Evolutionary conservation across 2,888 invertebrate genomes (phyloP), one percentile per base, ranked within the genome.

Genomic region (Artemia sp.): DNA sequence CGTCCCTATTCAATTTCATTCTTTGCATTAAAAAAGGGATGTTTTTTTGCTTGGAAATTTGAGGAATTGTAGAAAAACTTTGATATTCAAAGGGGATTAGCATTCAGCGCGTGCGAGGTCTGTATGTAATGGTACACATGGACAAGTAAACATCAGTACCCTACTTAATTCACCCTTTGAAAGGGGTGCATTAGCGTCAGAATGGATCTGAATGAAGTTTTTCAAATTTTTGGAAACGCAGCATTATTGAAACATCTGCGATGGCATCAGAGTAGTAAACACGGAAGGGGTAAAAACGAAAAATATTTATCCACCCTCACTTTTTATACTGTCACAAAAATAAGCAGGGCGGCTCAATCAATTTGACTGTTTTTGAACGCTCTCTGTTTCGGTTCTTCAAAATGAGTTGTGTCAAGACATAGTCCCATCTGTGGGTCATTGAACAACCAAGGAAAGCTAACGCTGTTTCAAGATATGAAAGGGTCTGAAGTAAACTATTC

Each of bases 31-130:
- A 58, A 58, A 58, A 58, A 19, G 58, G 58, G 19, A 19, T 58
- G n/a, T n/a, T 58, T 58, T 58, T 58, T 14, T n/a, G 58, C 58
- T 58, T 58, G 14, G 14, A 58, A 58, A 19, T 14, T 58, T 19
- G 24, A 24, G 19, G 58, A 58, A 8, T 58, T 58, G n/a, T n/a
- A 58, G 14, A 58, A 58, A 58, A 58, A 19, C 19, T 58, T 19
- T n/a, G 58, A 19, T 58, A 58, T 58, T 58, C 58, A 58, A 58
- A 58, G 58, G 14, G 58, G 58, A 58, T 58, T 58, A 58, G 58
- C 58, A 58, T 58, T 58, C 1, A 19, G 58, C 58, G 58, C 58
- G 58, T 58, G 58, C 58, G 58, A 58, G 14, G 19, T n/a, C 58
- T 19, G 24, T 58, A 58, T 58, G 58, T 58, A 58, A 58, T 58